Percentiles rank a stretch among this genome's conserved stretches.
Conservation (phyloP, 2,797 vertebrate genomes). For the Acipenser ruthenus region DNA sequence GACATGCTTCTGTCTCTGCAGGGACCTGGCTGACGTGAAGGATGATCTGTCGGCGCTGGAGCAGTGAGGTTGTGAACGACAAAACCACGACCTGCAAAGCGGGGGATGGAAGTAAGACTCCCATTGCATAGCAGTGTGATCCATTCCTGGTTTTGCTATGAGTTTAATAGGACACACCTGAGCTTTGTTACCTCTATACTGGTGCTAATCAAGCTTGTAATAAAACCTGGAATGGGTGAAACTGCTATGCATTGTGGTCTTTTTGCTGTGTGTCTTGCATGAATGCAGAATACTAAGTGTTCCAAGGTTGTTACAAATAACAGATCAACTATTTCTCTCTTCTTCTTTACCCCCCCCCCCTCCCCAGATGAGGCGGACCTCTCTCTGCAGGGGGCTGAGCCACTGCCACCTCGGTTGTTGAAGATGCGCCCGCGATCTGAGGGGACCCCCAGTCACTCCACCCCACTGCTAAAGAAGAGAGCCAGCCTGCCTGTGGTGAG, state of each 20-base stretch:
- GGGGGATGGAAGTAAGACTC: no score
- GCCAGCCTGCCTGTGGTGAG: constrained; percentile 39
- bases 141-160: no score
- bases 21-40: constrained; percentile 13
- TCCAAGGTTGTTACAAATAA: no score
- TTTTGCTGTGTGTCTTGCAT: background rate
- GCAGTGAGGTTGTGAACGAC: constrained; percentile 27
- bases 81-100: no score
- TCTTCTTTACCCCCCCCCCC: constrained; percentile 6
- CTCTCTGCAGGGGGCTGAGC: constrained; percentile 17
- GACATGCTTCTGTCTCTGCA: background rate
- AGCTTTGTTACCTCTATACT: no score
- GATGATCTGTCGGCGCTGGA: constrained; percentile 34
- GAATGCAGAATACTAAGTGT: no score
- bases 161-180: no score
- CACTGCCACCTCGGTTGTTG: constrained; percentile 17
- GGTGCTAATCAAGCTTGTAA: no score
- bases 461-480: constrained; percentile 24
- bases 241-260: background rate
- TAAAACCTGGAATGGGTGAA: fast-evolving
- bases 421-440: constrained; percentile 6
- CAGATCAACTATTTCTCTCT: background rate
- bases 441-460: constrained; percentile 30
- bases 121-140: no score
- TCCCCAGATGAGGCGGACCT: constrained; percentile 37